phyloP scores from a whole-genome alignment of 2,113 vertebrate species.

The Gobio gobio region DNA sequence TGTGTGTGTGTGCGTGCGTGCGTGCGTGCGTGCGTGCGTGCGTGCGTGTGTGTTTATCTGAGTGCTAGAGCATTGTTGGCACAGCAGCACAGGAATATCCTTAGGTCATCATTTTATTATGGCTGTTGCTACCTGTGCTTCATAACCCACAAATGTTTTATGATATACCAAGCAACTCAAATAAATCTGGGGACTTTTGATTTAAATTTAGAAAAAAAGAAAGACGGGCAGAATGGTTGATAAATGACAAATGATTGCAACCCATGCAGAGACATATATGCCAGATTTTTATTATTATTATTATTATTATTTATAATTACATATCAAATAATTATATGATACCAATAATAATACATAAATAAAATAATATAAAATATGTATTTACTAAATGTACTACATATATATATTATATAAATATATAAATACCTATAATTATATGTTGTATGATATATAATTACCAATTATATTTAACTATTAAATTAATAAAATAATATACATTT shows the following conservation, averaged over 20 bases:
- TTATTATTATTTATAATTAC: too few relatives aligned
- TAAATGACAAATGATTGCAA: background rate
- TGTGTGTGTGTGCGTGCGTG: too few relatives aligned
- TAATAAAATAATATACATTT: too few relatives aligned
- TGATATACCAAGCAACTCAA: background rate
- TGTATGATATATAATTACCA: background rate
- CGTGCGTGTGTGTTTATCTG: background rate
- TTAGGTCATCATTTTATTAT: background rate
- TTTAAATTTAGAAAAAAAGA: background rate
- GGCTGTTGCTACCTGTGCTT: background rate
- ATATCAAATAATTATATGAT: too few relatives aligned
- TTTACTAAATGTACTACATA: too few relatives aligned
- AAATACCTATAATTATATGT: too few relatives aligned
- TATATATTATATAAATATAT: background rate
- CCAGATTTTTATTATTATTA: too few relatives aligned
- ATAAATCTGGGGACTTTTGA: background rate
- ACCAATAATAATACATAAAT: background rate
- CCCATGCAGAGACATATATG: too few relatives aligned
- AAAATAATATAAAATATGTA: background rate
- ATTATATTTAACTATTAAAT: too few relatives aligned
- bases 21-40: background rate
- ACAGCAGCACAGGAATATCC: background rate
- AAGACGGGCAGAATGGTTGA: background rate
- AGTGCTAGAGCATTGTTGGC: slow-evolving; percentile 10
- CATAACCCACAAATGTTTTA: background rate